Base-by-base conservation (phyloP, 2,888 invertebrate species). In the Alloplasta piceator region DNA sequence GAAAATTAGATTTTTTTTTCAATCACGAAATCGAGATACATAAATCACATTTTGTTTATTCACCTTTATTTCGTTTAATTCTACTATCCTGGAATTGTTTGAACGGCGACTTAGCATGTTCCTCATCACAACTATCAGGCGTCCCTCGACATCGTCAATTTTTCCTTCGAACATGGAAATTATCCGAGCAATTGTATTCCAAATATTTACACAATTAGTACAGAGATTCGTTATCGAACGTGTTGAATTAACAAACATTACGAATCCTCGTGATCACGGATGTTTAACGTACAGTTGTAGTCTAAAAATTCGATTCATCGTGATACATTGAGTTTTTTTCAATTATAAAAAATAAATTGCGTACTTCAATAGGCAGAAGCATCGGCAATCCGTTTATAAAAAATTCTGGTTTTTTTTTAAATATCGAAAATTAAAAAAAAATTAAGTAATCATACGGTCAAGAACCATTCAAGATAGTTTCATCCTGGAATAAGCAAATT, bases 171-270 rank as follows among this genome's bases (percentile, higher is more conserved):
- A n/a, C 5, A 64, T 48, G 6, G 46, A 63, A 63, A 56, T 60
- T 66, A 38, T 66, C 6, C 12, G 60, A 50, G 78, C 64, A 74
- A 26, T 70, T 66, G 36, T 39, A 6, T 63, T 39, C 16, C 48
- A 55, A 80, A 82, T 84, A 84, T 84, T 83, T 84, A 83, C 81
- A 84, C 58, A 14, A 75, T 81, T 79, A 79, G 3, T 63, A 71
- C 55, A 52, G 64, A 16, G 58, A 60, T 68, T 82, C 55, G 39
- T 74, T 64, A 60, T 41, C 61, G 52, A 75, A 55, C 58, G 58
- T 82, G 60, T 82, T 76, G 74, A 76, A 68, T 74, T 61, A 55
- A 80, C 56, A 63, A 73, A 73, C 68, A 16, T 41, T 60, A 78
- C 72, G 55, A 78, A 63, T 72, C 63, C 48, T 76, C 76, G 63